Evolutionary conservation across 1,140 invertebrate genomes (phyloP), one percentile per base, ranked within the genome.

Genomic region (Holcopasites calliopsidis): DNA sequence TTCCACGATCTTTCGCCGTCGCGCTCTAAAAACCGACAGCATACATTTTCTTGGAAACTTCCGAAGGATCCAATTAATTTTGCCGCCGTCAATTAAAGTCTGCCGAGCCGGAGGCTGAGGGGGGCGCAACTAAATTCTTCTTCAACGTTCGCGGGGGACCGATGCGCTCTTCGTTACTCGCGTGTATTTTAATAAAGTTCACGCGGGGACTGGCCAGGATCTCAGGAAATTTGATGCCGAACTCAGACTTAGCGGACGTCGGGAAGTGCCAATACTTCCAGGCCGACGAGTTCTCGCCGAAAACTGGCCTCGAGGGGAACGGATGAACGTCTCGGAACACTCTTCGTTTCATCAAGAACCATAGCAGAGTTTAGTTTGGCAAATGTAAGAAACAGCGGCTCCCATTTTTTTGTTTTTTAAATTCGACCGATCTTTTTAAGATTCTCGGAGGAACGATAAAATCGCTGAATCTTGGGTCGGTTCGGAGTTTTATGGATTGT

Each of bases 401-500:
- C n/a, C n/a, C n/a, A n/a, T n/a, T n/a, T n/a, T n/a, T n/a, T n/a
- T n/a, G n/a, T n/a, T n/a, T n/a, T n/a, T n/a, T n/a, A n/a, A 26
- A 52, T 52, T 28, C n/a, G 26, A 31, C 10, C 7, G 28, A 47
- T 47, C 44, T 16, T n/a, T 16, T n/a, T n/a, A 18, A 0, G 13
- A 31, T 35, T 1, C 33, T 16, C 13, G 11, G 13, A 7, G 16
- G 38, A 42, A 26, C 42, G 16, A 8, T 8, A 4, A 1, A 11
- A n/a, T n/a, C n/a, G n/a, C n/a, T n/a, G n/a, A n/a, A n/a, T n/a
- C n/a, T n/a, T n/a, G n/a, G n/a, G n/a, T n/a, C n/a, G n/a, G n/a
- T n/a, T n/a, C n/a, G n/a, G n/a, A n/a, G n/a, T n/a, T 57, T 74
- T 57, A 47, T 44, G 21, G 3, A 38, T 35, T 55, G 71, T 66